Evolutionary conservation across 2,888 invertebrate species (phyloP).

Genomic region (Gibbula magus): DNA sequence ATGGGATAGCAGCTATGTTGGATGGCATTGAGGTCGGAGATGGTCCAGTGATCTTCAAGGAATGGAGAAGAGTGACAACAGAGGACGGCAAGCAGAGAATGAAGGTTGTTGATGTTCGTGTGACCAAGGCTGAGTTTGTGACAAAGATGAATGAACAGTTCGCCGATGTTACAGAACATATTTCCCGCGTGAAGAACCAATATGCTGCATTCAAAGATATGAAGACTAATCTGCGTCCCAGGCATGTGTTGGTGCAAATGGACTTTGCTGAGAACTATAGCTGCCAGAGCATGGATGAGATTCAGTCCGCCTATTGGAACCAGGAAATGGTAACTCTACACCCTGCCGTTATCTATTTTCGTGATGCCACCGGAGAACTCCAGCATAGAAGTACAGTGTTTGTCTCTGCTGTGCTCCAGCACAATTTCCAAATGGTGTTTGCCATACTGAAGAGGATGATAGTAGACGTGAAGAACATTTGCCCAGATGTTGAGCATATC

Average conservation of each 20-base stretch:
- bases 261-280: constrained; percentile 41
- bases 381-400: constrained; percentile 7
- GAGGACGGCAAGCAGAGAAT: background rate
- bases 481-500: background rate
- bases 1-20: background rate
- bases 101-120: background rate
- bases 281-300: constrained; percentile 34
- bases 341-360: background rate
- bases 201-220: constrained; percentile 30
- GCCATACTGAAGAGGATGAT: background rate
- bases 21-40: background rate
- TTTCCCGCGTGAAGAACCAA: constrained; percentile 25
- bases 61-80: constrained; percentile 5
- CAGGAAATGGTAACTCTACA: background rate
- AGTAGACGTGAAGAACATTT: constrained; percentile 21
- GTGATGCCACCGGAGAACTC: background rate
- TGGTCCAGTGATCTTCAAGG: background rate
- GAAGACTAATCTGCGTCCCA: constrained; percentile 30
- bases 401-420: background rate
- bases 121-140: background rate
- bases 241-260: constrained; percentile 39
- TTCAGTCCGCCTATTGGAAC: constrained; percentile 38
- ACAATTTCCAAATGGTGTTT: background rate
- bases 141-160: background rate
- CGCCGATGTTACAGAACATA: constrained; percentile 28